A percentile compares a stretch with the other conserved stretches of the same genome.
Evolutionary conservation across 2,797 vertebrate species (phyloP).

Genomic region (Gephyroberyx darwinii): DNA sequence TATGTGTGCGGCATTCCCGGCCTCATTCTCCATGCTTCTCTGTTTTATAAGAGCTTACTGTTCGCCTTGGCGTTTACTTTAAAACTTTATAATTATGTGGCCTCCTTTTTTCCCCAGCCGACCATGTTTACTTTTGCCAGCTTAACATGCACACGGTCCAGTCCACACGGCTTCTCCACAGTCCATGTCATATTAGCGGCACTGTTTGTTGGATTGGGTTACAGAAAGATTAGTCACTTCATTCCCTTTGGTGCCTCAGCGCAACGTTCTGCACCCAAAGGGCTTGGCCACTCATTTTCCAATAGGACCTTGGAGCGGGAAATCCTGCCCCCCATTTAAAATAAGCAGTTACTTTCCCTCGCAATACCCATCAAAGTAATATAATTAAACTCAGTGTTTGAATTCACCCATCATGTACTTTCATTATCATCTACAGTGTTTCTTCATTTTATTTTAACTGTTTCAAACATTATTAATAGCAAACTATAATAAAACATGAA

Average conservation of each 20-base stretch:
- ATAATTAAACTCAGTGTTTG: not conserved
- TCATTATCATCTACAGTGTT: not conserved
- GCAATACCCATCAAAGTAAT: not conserved
- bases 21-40: conserved; percentile 43
- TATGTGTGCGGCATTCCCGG: conserved; percentile 34
- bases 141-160: conserved; percentile 64
- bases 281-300: conserved; percentile 42
- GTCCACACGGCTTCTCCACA: conserved; percentile 48
- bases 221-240: conserved; percentile 72
- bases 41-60: conserved; percentile 67
- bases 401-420: not conserved
- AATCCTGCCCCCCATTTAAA: conserved; percentile 32
- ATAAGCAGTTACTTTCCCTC: conserved; percentile 3
- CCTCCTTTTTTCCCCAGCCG: conserved; percentile 45
- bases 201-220: conserved; percentile 62
- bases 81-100: conserved; percentile 74
- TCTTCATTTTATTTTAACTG: not conserved
- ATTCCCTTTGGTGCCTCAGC: conserved; percentile 57
- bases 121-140: conserved; percentile 73
- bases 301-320: conserved; percentile 9
- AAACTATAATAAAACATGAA: too few species aligned
- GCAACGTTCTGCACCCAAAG: conserved; percentile 50
- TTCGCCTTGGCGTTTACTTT: conserved; percentile 63
- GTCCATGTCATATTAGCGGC: conserved; percentile 61
- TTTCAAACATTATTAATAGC: not conserved